Percentiles rank a stretch among this genome's conserved stretches.
Conservation (phyloP, 1,140 invertebrate species). For the Varroa destructor region DNA sequence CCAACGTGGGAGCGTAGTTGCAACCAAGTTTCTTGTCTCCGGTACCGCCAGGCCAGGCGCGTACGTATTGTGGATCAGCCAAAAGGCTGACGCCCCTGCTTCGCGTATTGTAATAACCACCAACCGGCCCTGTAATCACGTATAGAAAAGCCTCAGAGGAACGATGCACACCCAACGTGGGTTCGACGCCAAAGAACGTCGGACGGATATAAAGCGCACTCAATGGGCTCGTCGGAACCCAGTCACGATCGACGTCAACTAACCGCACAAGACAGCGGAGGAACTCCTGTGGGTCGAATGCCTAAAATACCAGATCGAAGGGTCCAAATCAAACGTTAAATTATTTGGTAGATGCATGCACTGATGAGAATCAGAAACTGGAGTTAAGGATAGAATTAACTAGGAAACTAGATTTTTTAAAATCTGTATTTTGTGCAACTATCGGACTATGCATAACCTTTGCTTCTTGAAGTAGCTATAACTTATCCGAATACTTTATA, state of each 20-base stretch:
- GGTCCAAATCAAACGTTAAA: not conserved
- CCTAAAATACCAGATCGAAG: constrained; percentile 39
- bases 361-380: no score
- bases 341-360: constrained; percentile 27
- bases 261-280: constrained; percentile 72
- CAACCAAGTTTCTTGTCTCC: constrained; percentile 85
- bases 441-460: no score
- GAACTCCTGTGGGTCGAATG: constrained; percentile 74
- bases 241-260: constrained; percentile 82
- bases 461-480: no score
- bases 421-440: no score
- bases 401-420: no score
- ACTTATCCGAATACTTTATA: no score
- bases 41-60: constrained; percentile 90
- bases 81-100: constrained; percentile 62
- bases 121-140: constrained; percentile 80
- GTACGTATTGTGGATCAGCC: constrained; percentile 62
- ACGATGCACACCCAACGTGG: constrained; percentile 71
- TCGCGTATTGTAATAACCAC: constrained; percentile 66
- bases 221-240: constrained; percentile 75
- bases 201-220: constrained; percentile 90
- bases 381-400: no score
- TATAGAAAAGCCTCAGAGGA: constrained; percentile 74
- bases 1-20: constrained; percentile 50
- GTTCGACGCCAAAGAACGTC: constrained; percentile 91